These are phyloP conservation scores for Damaliscus lunatus DNA, from an alignment of 2,113 vertebrate species.

Conservation along the genomic window DNA sequence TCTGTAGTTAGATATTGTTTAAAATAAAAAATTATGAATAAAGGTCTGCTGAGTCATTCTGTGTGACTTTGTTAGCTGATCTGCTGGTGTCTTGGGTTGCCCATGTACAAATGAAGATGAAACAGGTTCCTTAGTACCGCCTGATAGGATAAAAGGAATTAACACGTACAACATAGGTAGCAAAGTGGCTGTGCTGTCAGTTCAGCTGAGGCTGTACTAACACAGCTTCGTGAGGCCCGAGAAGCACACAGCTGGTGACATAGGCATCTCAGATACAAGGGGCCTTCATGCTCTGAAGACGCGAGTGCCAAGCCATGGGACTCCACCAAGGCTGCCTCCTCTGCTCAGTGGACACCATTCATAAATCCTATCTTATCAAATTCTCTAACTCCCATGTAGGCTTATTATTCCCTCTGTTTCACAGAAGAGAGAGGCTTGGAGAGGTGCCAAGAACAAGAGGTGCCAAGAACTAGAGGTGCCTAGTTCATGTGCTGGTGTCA, in stretches of 20 bases:
- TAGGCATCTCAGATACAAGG: background rate
- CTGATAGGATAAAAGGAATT: background rate
- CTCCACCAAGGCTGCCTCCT: background rate
- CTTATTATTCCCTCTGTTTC: background rate
- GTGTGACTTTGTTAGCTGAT: background rate
- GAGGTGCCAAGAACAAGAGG: background rate
- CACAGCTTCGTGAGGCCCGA: background rate
- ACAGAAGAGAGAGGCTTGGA: background rate
- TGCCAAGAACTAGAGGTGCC: too few relatives aligned
- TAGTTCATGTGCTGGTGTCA: background rate
- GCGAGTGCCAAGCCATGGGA: background rate
- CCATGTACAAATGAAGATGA: background rate
- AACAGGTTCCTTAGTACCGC: background rate
- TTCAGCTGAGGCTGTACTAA: background rate
- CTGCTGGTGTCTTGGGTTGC: background rate
- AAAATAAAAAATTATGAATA: background rate
- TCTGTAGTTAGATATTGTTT: background rate
- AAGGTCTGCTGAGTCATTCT: background rate
- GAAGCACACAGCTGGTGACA: background rate
- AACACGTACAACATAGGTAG: background rate
- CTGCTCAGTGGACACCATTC: background rate
- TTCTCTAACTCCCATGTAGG: background rate
- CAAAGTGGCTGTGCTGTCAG: background rate
- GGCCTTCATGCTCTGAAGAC: background rate
- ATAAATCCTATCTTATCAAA: background rate